phyloP scores from a whole-genome alignment of 2,113 vertebrate species.

The Pseudopipra pipra region DNA sequence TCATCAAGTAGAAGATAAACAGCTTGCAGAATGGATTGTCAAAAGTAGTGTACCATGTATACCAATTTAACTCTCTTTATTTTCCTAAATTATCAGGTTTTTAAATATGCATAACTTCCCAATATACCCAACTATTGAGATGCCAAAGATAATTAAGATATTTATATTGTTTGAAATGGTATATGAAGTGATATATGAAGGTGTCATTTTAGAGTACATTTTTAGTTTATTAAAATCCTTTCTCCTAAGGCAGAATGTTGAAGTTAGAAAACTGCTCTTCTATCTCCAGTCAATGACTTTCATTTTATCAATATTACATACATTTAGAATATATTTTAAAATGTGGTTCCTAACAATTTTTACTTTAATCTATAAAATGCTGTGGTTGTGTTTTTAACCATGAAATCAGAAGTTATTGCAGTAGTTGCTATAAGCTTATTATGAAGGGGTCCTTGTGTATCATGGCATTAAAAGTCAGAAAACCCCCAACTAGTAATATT shows the following conservation, averaged over 20 bases:
- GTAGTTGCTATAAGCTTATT: background rate
- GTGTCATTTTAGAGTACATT: background rate
- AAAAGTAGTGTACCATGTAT: background rate
- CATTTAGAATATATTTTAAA: background rate
- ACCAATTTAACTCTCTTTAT: background rate
- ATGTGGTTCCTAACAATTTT: background rate
- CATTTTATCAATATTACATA: background rate
- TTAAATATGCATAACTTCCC: background rate
- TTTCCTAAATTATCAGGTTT: background rate
- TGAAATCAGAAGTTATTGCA: background rate
- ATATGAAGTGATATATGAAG: background rate
- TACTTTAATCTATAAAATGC: background rate
- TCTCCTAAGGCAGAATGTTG: background rate
- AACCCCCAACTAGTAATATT: background rate
- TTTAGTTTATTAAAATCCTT: background rate
- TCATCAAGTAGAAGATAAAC: background rate
- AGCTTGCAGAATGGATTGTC: background rate
- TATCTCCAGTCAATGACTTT: background rate
- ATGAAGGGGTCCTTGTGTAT: background rate
- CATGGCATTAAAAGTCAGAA: background rate
- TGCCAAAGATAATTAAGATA: background rate
- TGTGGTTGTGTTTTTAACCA: background rate
- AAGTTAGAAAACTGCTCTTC: background rate
- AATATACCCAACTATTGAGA: background rate
- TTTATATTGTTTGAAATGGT: background rate